Evolutionary conservation across 1,140 invertebrate species (phyloP), one percentile per base, ranked within the genome.

Genomic region (Zaprionus gabonicus): DNA sequence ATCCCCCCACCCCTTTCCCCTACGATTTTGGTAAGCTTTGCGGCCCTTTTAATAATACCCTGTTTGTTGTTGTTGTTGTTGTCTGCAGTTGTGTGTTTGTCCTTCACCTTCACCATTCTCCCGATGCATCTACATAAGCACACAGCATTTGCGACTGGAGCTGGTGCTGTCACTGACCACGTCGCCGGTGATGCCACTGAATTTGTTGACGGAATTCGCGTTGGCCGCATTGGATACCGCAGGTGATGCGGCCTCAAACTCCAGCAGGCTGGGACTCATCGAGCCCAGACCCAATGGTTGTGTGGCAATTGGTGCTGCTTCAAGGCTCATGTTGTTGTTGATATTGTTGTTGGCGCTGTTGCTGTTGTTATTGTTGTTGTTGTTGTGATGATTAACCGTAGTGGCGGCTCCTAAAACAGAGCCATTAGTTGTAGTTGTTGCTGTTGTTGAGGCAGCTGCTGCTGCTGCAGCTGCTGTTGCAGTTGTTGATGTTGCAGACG

Each of bases 141-240:
- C 65, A 81, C 95, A 96, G 91, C 95, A 96, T 67, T 94, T 93
- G 92, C 95, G 95, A 71, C 85, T 85, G 55, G 95, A 94, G 72
- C 94, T 94, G 49, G 94, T 93, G 91, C 94, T 95, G 75, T 95
- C 95, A 58, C 95, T 94, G 65, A 96, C 93, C 78, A 95, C 95
- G 75, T 96, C 95, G 51, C 94, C 94, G 3, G 95, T 96, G 74
- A 95, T 94, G 10, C 95, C 95, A 38, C 95, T 95, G 78, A 96
- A 96, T 70, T 95, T 93, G 58, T 92, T 92, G 17, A 92, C 74
- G 28, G 75, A 76, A 46, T 62, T 78, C 51, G 69, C 70, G 25
- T 53, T 93, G 13, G 91, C 13, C 93, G 93, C 55, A 17, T 91
- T 82, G 31, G 94, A 83, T 15, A 93, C 93, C 2, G 71, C 63